phyloP scores from a whole-genome alignment of 2,888 invertebrate species.

The Oasisia sp. region DNA sequence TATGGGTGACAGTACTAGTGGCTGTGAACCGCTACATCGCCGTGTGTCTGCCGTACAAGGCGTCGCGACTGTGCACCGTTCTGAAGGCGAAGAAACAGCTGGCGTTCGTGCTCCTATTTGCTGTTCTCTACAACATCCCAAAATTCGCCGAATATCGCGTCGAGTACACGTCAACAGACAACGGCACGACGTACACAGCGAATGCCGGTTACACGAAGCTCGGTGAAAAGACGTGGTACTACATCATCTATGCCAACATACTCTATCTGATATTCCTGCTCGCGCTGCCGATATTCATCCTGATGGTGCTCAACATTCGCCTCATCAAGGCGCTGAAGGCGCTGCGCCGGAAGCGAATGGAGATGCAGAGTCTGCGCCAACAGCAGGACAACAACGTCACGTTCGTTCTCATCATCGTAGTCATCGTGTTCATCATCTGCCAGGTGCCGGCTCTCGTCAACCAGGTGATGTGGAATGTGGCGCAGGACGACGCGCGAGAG shows the following conservation, averaged over 20 bases:
- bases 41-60: constrained; percentile 44
- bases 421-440: constrained; percentile 45
- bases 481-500: constrained; percentile 34
- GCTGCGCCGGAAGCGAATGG: constrained; percentile 35
- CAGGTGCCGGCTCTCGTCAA: constrained; percentile 43
- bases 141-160: constrained; percentile 35
- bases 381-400: constrained; percentile 46
- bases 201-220: constrained; percentile 24
- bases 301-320: constrained; percentile 42
- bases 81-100: constrained; percentile 40
- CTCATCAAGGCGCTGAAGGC: constrained; percentile 44
- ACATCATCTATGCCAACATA: constrained; percentile 38
- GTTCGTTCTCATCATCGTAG: constrained; percentile 44
- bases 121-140: constrained; percentile 41
- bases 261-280: constrained; percentile 44
- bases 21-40: constrained; percentile 44
- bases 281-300: constrained; percentile 40
- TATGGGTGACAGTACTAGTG: constrained; percentile 43
- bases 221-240: constrained; percentile 29
- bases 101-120: constrained; percentile 34
- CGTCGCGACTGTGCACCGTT: constrained; percentile 42
- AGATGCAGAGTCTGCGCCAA: constrained; percentile 40
- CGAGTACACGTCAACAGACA: neutral
- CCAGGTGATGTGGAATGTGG: constrained; percentile 43
- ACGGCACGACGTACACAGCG: neutral